A percentile compares a stretch with the other conserved stretches of the same genome.
These are phyloP conservation scores for Poeciliopsis turrubarensis DNA, from an alignment of 2,113 vertebrate genomes.

Conservation along the genomic window DNA sequence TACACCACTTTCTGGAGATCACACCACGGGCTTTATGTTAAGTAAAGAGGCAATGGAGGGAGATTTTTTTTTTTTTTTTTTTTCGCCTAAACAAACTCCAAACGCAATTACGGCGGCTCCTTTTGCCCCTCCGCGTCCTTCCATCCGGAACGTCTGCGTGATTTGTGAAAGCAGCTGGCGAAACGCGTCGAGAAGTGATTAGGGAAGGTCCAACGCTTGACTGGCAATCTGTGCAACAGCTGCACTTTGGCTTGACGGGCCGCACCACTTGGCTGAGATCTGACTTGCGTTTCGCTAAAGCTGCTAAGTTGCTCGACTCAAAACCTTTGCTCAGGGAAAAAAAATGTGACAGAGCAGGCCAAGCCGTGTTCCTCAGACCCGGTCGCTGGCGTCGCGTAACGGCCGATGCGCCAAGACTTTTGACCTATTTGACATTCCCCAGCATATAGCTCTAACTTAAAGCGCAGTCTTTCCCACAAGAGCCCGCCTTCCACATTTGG, in stretches of 20 bases:
- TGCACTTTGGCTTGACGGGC: neutral
- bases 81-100: constrained; percentile 41
- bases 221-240: neutral
- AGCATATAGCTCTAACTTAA: too few relatives aligned
- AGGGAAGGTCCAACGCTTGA: neutral
- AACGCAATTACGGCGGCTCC: constrained; percentile 32
- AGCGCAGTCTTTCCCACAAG: too few relatives aligned
- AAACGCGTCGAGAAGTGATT: neutral
- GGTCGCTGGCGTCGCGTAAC: neutral
- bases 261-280: neutral
- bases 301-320: neutral
- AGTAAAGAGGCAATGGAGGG: constrained; percentile 61
- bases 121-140: neutral
- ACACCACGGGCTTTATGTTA: constrained; percentile 70
- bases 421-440: too few relatives aligned
- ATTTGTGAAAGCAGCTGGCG: neutral
- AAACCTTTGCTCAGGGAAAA: neutral
- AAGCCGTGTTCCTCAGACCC: neutral
- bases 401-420: neutral
- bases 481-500: too few relatives aligned
- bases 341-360: constrained; percentile 47
- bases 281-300: neutral
- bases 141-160: neutral
- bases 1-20: constrained; percentile 72
- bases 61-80: constrained; percentile 30